Evolutionary conservation across 2,888 invertebrate genomes (phyloP).

Genomic region (Lordiphosa fenestrarum): DNA sequence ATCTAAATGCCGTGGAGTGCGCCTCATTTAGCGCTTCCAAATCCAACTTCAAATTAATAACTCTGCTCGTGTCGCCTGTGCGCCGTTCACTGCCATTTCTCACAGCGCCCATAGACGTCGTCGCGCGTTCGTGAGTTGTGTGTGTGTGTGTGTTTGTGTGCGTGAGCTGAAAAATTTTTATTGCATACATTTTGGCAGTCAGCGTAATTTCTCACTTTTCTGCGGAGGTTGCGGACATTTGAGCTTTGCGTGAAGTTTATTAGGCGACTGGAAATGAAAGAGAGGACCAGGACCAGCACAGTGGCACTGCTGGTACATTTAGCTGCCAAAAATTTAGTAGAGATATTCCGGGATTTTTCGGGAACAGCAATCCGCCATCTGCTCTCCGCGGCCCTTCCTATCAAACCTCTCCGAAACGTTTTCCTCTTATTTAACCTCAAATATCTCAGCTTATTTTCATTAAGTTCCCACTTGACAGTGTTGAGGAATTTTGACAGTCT

Average conservation of each 20-base stretch:
- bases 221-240: constrained; percentile 11
- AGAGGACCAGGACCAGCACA: constrained; percentile 6
- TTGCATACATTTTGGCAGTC: constrained; percentile 73
- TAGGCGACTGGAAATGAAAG: constrained; percentile 33
- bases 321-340: too few species aligned
- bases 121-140: constrained; percentile 22
- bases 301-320: background rate
- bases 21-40: constrained; percentile 54
- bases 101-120: constrained; percentile 49
- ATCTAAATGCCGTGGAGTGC: constrained; percentile 38
- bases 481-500: background rate
- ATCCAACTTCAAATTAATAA: constrained; percentile 60
- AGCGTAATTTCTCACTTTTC: constrained; percentile 73
- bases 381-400: too few species aligned
- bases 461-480: too few species aligned
- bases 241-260: constrained; percentile 61
- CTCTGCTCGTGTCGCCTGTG: constrained; percentile 21
- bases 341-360: too few species aligned
- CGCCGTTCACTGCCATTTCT: constrained; percentile 47
- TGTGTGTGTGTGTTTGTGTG: constrained; percentile 55
- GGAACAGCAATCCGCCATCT: too few species aligned
- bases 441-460: too few species aligned
- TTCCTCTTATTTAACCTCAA: too few species aligned
- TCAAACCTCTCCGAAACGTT: too few species aligned
- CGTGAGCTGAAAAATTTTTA: constrained; percentile 74